Conservation (phyloP, 2,113 vertebrate species). For the Eubucco bourcierii region DNA sequence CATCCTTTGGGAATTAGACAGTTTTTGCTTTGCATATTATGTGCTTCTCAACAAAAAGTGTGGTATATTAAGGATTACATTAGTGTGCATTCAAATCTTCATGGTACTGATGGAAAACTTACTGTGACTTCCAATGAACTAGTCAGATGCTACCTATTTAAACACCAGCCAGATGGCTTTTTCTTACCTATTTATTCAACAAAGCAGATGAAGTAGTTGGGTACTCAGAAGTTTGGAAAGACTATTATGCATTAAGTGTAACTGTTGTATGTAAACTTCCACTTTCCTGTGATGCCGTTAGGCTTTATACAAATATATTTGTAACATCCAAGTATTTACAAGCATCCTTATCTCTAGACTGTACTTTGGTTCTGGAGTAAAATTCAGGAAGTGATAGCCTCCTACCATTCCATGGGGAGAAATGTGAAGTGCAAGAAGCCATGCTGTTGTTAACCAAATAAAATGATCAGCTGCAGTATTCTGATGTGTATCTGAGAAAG, state of each 20-base stretch:
- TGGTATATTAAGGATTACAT: constrained; percentile 55
- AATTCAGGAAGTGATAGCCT: background rate
- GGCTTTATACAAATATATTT: constrained; percentile 24
- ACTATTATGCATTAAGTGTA: constrained; percentile 37
- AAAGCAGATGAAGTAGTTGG: constrained; percentile 14
- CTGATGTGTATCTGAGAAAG: background rate
- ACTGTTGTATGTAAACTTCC: constrained; percentile 39
- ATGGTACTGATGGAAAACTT: constrained; percentile 62
- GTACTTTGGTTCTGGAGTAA: constrained; percentile 20
- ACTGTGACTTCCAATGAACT: constrained; percentile 59
- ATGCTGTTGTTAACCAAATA: constrained; percentile 46
- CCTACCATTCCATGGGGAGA: background rate
- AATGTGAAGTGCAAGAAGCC: constrained; percentile 33
- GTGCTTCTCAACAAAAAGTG: constrained; percentile 62
- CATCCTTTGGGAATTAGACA: constrained; percentile 44
- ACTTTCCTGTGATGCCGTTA: constrained; percentile 30
- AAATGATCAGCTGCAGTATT: constrained; percentile 46
- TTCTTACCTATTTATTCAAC: constrained; percentile 60
- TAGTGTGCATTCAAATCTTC: constrained; percentile 44
- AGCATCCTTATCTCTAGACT: constrained; percentile 18
- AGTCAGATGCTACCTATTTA: constrained; percentile 62
- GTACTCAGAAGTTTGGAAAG: constrained; percentile 44
- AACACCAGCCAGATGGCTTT: constrained; percentile 44
- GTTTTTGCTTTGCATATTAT: constrained; percentile 58
- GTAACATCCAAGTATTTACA: constrained; percentile 34